These are phyloP conservation scores for Eupithecia abbreviata DNA, from an alignment of 2,888 invertebrate genomes.

Conservation along the genomic window DNA sequence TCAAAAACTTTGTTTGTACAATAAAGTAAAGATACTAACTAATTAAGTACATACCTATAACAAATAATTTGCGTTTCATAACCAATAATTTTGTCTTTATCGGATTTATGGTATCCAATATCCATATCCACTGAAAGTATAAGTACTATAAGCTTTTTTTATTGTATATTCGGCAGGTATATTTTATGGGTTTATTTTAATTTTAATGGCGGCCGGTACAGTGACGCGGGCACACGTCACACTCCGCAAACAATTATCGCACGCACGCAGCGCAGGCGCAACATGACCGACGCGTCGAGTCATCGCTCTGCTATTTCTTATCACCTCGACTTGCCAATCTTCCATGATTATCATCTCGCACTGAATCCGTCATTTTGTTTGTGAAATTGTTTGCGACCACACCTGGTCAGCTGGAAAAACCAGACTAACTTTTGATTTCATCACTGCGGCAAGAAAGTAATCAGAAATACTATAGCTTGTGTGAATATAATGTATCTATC, in stretches of 20 bases:
- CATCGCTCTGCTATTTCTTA: constrained; percentile 43
- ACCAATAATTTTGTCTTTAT: constrained; percentile 6
- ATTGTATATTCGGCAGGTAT: constrained; percentile 3
- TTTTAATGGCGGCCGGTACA: constrained; percentile 16
- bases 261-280: constrained; percentile 35
- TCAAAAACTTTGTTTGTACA: constrained; percentile 3
- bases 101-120: constrained; percentile 10
- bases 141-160: not conserved
- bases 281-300: constrained; percentile 35
- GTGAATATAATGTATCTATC: constrained; percentile 16
- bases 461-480: not conserved
- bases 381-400: not conserved
- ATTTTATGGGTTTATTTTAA: constrained; percentile 7
- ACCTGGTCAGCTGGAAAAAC: not conserved
- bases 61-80: not conserved
- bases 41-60: not conserved
- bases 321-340: constrained; percentile 23
- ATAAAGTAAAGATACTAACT: not conserved
- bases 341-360: not conserved
- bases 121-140: constrained; percentile 5
- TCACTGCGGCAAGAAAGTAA: not conserved
- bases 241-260: constrained; percentile 44
- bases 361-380: not conserved
- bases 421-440: not conserved
- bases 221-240: constrained; percentile 32